Base-by-base conservation (phyloP, 92 coral and sea anemone genomes). In the Parazoanthus swiftii region DNA sequence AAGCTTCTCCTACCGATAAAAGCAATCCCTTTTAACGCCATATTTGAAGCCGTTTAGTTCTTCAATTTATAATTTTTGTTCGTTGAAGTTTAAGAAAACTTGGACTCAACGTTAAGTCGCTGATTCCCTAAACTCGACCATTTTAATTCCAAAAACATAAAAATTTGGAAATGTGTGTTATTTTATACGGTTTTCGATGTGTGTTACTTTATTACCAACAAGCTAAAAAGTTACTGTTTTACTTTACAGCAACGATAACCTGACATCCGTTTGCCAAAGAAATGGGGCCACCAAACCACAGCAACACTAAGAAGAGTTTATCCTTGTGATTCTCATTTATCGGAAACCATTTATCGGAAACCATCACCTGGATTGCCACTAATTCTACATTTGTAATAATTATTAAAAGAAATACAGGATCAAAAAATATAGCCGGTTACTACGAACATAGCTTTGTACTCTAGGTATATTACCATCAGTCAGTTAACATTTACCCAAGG, bases 191-290 rank as follows among this genome's bases (percentile, higher is more conserved):
- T 46, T 54, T 54, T 54, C 14, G 2, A 3, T 54, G 59, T 14
- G 14, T 54, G 59, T 54, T 54, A 20, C 20, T 54, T 54, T 54
- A 10, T 54, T 10, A 54, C 3, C 14, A 10, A 10, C 3, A 54
- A 54, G 18, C 18, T 54, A 54, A 54, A 11, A 54, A 46, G 8
- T 77, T n/a, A 3, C 51, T 79, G 67, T 26, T 50, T n/a, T 44
- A 5, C 67, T 79, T 50, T n/a, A 63, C 82, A 79, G 82, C 82
- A 79, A 79, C 82, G 66, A 9, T 79, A 50, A 26, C 29, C 37
- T 51, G 38, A 50, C 21, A 15, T 9, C 43, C 68, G 1, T 21
- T 16, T n/a, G 43, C 16, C 66, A 79, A 1, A 48, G 82, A 46
- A 23, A 10, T 18, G 25, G 18, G 5, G n/a, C 66, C 82, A 79